Percentiles rank a stretch among this genome's conserved stretches.
These are phyloP conservation scores for Trimorus sp. DNA, from an alignment of 2,888 invertebrate genomes.

Conservation along the genomic window DNA sequence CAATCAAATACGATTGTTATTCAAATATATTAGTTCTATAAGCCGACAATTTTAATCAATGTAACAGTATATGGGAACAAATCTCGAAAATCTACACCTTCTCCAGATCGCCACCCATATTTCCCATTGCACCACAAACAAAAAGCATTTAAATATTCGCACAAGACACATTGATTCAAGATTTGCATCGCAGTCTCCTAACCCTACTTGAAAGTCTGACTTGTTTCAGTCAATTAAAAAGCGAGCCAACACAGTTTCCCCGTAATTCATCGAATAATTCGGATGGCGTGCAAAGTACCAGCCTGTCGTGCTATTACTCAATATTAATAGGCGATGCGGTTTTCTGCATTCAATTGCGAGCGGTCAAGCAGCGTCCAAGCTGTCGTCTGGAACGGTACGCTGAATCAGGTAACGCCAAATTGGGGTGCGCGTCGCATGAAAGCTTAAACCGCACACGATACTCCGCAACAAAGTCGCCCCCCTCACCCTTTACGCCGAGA, in stretches of 20 bases:
- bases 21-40: too few relatives aligned
- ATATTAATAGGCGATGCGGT: constrained; percentile 56
- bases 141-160: too few relatives aligned
- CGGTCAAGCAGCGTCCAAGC: constrained; percentile 60
- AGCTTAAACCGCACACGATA: constrained; percentile 66
- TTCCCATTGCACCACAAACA: too few relatives aligned
- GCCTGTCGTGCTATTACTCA: constrained; percentile 40
- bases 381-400: constrained; percentile 57
- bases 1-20: too few relatives aligned
- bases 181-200: too few relatives aligned
- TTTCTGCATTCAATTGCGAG: constrained; percentile 56
- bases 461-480: constrained; percentile 69
- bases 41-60: too few relatives aligned
- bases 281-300: constrained; percentile 32
- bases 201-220: too few relatives aligned
- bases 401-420: constrained; percentile 58
- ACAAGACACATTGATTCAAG: too few relatives aligned
- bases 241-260: background rate
- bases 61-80: too few relatives aligned
- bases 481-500: constrained; percentile 63
- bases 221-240: background rate
- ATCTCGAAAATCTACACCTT: too few relatives aligned
- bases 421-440: constrained; percentile 61
- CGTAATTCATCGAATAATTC: constrained; percentile 28
- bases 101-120: too few relatives aligned